These are phyloP conservation scores for Archilochus colubris DNA, from an alignment of 2,113 vertebrate species.

Conservation along the genomic window DNA sequence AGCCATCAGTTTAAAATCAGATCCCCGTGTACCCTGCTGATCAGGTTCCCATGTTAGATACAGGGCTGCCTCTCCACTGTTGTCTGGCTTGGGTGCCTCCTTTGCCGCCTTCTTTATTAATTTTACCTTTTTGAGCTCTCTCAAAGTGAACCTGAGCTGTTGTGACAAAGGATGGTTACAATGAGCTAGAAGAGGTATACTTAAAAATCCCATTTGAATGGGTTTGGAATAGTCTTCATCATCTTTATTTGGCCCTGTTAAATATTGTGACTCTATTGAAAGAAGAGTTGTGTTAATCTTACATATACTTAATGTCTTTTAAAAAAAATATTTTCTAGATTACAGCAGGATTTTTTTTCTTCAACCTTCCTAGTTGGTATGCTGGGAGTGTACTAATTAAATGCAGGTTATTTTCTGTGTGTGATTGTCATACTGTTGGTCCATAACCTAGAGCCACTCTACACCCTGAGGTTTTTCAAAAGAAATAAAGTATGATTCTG, in stretches of 20 bases:
- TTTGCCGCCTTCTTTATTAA: constrained; percentile 40
- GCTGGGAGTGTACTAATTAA: constrained; percentile 43
- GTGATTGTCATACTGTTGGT: constrained; percentile 11
- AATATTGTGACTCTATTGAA: constrained; percentile 60
- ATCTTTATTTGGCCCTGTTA: constrained; percentile 56
- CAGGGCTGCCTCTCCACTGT: neutral
- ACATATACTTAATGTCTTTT: constrained; percentile 3
- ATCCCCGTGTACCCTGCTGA: neutral
- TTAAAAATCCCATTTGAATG: constrained; percentile 59
- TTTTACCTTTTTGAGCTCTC: constrained; percentile 57
- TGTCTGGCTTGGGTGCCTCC: constrained; percentile 39
- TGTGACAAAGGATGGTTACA: constrained; percentile 56
- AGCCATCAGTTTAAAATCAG: constrained; percentile 8
- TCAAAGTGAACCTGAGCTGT: constrained; percentile 41
- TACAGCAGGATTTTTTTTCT: neutral
- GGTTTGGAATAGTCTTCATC: constrained; percentile 38
- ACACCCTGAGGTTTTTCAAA: neutral
- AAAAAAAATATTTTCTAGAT: neutral
- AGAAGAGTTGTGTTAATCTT: constrained; percentile 8
- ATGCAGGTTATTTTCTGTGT: constrained; percentile 45
- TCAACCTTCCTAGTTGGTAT: constrained; percentile 33
- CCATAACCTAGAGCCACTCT: neutral
- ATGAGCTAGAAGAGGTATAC: constrained; percentile 37
- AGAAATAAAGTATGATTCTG: neutral
- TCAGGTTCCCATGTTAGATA: constrained; percentile 13